phyloP scores from a whole-genome alignment of 1,140 invertebrate genomes.

The Drosophila bocki region DNA sequence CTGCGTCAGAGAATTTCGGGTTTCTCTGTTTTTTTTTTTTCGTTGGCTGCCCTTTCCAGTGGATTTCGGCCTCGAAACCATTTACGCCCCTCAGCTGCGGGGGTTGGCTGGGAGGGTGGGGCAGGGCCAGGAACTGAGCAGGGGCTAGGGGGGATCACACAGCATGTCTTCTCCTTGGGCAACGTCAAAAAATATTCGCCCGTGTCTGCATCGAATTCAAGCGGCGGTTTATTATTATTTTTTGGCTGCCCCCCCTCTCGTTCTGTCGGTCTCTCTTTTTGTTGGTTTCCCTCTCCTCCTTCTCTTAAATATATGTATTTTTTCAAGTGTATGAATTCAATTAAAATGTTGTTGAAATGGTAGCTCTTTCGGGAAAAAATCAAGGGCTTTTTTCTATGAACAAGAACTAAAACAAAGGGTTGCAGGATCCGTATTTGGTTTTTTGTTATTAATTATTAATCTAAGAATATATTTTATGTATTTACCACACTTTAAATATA shows the following conservation, averaged over 20 bases:
- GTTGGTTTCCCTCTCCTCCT: not conserved
- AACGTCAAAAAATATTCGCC: constrained; percentile 79
- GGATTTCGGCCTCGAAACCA: constrained; percentile 70
- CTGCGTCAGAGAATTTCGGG: constrained; percentile 59
- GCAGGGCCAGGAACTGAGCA: not conserved
- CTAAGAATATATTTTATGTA: not conserved
- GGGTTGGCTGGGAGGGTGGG: constrained; percentile 15
- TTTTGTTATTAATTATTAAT: not conserved
- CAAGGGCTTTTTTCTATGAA: not conserved
- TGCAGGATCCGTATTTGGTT: not conserved
- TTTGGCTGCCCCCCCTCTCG: constrained; percentile 12
- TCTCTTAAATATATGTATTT: constrained; percentile 2
- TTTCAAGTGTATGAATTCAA: constrained; percentile 53
- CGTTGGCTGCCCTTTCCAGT: constrained; percentile 51
- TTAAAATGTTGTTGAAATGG: constrained; percentile 36
- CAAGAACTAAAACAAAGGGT: not conserved
- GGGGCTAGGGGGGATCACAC: constrained; percentile 33
- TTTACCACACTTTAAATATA: not conserved
- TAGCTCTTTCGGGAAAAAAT: not conserved
- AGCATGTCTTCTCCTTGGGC: constrained; percentile 70
- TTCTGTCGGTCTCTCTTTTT: constrained; percentile 14
- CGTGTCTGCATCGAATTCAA: constrained; percentile 71
- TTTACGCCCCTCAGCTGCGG: constrained; percentile 67
- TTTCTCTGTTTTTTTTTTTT: constrained; percentile 1
- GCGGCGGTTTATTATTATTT: constrained; percentile 72